phyloP scores from a whole-genome alignment of 2,888 invertebrate genomes.

The Lasioglossum leucozonium region DNA sequence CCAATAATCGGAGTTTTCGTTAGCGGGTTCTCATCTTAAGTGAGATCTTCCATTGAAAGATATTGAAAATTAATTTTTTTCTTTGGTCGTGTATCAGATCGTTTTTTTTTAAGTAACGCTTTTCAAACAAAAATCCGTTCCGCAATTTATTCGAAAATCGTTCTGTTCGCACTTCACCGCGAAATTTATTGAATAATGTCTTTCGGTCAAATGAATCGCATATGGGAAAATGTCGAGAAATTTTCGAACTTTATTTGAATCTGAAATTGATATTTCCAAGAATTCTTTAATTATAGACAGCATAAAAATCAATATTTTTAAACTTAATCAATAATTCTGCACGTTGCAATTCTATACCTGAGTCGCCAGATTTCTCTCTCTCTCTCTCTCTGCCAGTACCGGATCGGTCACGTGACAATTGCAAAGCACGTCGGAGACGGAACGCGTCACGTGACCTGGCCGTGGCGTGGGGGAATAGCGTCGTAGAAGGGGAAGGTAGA shows the following conservation, averaged over 20 bases:
- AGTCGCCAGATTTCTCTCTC: too few relatives aligned
- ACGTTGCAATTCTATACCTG: background rate
- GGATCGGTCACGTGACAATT: too few relatives aligned
- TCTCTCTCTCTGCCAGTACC: too few relatives aligned
- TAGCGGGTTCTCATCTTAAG: background rate
- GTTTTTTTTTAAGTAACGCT: background rate
- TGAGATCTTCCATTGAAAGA: background rate
- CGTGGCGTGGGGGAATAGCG: too few relatives aligned
- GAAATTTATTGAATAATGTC: background rate
- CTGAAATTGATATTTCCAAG: background rate
- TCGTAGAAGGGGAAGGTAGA: too few relatives aligned
- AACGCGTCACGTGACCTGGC: too few relatives aligned
- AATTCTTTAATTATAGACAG: background rate
- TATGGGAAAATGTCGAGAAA: background rate
- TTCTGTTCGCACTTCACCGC: background rate
- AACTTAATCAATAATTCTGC: too few relatives aligned
- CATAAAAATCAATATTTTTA: background rate
- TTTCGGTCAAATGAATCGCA: background rate
- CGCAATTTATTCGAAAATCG: background rate
- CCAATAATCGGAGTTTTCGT: background rate
- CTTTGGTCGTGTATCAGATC: too few relatives aligned
- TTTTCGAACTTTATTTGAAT: background rate
- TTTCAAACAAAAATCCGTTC: background rate
- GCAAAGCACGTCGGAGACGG: too few relatives aligned
- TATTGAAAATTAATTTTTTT: background rate